Base-by-base conservation (phyloP, 2,113 vertebrate species). In the Camelus dromedarius region DNA sequence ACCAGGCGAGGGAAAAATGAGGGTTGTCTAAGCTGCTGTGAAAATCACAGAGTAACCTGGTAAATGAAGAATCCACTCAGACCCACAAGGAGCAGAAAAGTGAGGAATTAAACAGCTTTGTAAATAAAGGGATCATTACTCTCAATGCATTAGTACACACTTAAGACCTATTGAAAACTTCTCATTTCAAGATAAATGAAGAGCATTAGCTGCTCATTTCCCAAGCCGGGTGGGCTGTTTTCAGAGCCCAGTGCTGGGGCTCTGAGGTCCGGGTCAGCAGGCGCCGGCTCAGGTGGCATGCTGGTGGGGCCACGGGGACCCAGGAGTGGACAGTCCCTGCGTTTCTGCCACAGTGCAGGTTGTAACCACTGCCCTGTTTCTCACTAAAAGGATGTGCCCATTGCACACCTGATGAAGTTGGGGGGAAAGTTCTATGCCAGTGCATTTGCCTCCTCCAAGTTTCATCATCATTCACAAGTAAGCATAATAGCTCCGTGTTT, bases 401-500 rank as follows among this genome's bases (percentile, higher is more conserved):
- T 67, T 16, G 52, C 52, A 56, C 50, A 93, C 93, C 92, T 90
- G 97, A 83, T 66, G 92, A 93, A 84, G 86, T 76, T 2, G 54
- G 93, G 60, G 91, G 89, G 85, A 66, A 60, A 85, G 93, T 82
- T 96, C 83, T 96, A 84, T 1, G 0, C 60, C 92, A 77, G n/a
- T 50, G 76, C 75, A 8, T 80, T 92, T 90, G 90, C 96, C 60
- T 91, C 81, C 95, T 93, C 93, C 82, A 92, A 73, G 86, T 84
- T 97, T 82, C 87, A 91, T 96, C 93, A 95, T 97, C 92, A 91
- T 96, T 97, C 91, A 97, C 96, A 98, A 97, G 93, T 97, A 97
- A 97, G 93, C 92, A 75, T 97, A 97, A 97, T 96, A 88, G 92
- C 95, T 95, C 89, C 76, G 0, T 86, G 86, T 90, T 96, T 95